phyloP scores from a whole-genome alignment of 2,888 invertebrate species.

The Litoditis marina region DNA sequence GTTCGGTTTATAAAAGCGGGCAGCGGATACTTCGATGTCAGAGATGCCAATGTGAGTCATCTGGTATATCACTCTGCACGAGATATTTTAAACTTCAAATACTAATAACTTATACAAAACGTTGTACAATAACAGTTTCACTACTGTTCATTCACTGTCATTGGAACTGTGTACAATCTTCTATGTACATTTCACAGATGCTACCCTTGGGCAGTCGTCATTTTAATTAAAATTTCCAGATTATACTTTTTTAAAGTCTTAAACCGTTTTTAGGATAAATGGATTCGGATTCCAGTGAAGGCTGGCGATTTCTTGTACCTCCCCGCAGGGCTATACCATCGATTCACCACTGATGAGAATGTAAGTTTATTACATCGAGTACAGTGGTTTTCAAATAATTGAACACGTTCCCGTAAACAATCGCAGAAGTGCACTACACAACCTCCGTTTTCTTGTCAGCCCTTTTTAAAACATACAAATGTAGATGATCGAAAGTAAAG shows the following conservation, averaged over 20 bases:
- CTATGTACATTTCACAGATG: no score
- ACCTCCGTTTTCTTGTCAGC: no score
- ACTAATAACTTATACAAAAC: not conserved
- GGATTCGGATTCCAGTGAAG: slow-evolving; percentile 83
- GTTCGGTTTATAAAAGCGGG: slow-evolving; percentile 80
- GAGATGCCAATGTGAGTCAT: slow-evolving; percentile 67
- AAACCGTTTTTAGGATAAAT: slow-evolving; percentile 70
- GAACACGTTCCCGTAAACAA: no score
- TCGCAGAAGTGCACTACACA: no score
- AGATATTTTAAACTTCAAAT: no score
- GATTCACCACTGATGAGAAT: slow-evolving; percentile 80
- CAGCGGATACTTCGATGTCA: slow-evolving; percentile 91
- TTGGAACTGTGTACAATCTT: no score
- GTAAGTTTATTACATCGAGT: no score
- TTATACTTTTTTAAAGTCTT: no score
- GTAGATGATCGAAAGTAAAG: no score
- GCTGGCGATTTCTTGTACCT: slow-evolving; percentile 86
- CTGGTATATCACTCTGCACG: no score
- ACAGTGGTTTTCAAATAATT: no score
- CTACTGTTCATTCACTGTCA: not conserved
- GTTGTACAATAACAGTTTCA: not conserved
- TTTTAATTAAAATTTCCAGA: not conserved
- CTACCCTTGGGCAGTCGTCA: not conserved
- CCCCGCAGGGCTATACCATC: slow-evolving; percentile 92
- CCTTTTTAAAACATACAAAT: no score